phyloP scores from a whole-genome alignment of 2,888 invertebrate species.

The Drosophila neonasuta region DNA sequence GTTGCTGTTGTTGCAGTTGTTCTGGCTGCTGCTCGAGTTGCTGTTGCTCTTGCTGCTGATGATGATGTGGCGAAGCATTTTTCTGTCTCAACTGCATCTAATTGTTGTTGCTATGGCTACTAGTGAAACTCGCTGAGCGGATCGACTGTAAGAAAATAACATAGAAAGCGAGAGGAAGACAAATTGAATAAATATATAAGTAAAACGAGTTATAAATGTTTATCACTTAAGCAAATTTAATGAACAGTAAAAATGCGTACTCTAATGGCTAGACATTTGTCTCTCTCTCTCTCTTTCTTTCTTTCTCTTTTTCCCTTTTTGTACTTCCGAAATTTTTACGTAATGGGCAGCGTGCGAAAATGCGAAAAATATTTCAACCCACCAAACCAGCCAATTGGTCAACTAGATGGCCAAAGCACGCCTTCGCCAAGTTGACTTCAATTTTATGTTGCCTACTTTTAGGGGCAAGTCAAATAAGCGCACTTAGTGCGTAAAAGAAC shows the following conservation, averaged over 20 bases:
- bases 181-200: slow-evolving; percentile 21
- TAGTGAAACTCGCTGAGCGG: slow-evolving; percentile 48
- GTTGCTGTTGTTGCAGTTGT: slow-evolving; percentile 16
- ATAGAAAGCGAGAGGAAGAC: slow-evolving; percentile 1
- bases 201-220: slow-evolving; percentile 62
- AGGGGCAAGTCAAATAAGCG: slow-evolving; percentile 3
- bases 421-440: not conserved
- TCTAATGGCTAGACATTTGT: slow-evolving; percentile 61
- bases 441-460: slow-evolving; percentile 17
- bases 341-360: not conserved
- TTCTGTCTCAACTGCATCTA: slow-evolving; percentile 46
- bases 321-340: not conserved
- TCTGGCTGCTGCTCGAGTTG: slow-evolving; percentile 1
- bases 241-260: slow-evolving; percentile 61
- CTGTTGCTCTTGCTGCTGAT: not conserved
- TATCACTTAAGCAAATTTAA: slow-evolving; percentile 62
- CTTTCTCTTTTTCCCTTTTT: slow-evolving; percentile 20
- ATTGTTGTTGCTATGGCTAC: slow-evolving; percentile 18
- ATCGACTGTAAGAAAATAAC: not conserved
- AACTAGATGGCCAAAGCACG: not conserved
- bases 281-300: slow-evolving; percentile 15
- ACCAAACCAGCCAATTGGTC: not conserved
- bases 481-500: not conserved
- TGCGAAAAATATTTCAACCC: slow-evolving; percentile 25
- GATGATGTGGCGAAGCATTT: slow-evolving; percentile 37